Conservation (phyloP, 2,113 vertebrate species). For the Chiloscyllium plagiosum region DNA sequence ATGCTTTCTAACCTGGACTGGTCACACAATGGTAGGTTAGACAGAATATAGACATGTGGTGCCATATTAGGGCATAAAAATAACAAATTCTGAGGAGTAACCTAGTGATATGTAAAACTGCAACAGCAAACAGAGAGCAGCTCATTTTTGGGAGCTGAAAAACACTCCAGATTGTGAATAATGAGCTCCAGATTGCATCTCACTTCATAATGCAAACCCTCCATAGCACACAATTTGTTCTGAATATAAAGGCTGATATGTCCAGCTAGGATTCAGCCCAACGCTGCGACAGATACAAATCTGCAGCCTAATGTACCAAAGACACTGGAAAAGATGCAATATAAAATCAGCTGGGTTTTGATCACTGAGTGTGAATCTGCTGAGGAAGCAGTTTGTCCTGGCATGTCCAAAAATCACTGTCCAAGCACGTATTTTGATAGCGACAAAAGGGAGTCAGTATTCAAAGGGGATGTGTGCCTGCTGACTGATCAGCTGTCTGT, state of each 20-base stretch:
- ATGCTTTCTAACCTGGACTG: not conserved
- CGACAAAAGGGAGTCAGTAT: not conserved
- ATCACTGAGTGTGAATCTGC: not conserved
- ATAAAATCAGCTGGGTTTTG: not conserved
- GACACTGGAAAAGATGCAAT: not conserved
- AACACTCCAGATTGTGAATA: not conserved
- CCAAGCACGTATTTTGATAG: not conserved
- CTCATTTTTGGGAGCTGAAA: not conserved
- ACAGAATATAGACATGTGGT: not conserved
- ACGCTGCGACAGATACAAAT: not conserved
- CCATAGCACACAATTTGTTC: not conserved
- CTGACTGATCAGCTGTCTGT: not conserved
- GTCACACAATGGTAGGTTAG: not conserved
- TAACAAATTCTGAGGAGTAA: not conserved
- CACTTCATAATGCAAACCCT: not conserved
- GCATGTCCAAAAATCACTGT: not conserved
- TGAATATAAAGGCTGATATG: not conserved
- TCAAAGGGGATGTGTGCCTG: not conserved
- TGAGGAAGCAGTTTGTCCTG: not conserved
- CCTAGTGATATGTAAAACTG: not conserved
- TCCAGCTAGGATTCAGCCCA: not conserved
- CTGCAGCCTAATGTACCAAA: not conserved
- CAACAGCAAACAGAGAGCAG: not conserved
- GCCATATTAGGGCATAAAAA: accelerated
- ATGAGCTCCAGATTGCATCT: not conserved